A percentile compares a stretch with the other conserved stretches of the same genome.
Conservation (phyloP, 2,888 invertebrate genomes). For the Sericinus montela region DNA sequence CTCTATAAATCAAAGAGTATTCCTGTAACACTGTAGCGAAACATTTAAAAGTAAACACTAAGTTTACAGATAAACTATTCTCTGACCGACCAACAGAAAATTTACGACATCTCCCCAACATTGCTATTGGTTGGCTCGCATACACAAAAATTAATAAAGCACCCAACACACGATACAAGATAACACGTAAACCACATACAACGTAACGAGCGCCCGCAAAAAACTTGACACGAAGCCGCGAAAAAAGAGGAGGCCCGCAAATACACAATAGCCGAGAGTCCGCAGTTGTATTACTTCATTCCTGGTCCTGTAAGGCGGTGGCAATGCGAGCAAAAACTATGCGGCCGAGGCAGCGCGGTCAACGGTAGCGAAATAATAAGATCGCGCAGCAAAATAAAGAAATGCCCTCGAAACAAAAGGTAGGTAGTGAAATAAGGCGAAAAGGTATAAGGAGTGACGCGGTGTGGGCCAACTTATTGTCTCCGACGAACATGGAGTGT, state of each 20-base stretch:
- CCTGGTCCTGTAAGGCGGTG: slow-evolving; percentile 46
- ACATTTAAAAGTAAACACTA: no score
- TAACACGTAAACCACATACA: slow-evolving; percentile 55
- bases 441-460: slow-evolving; percentile 75
- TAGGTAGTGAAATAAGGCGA: slow-evolving; percentile 74
- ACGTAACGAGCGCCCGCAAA: slow-evolving; percentile 42
- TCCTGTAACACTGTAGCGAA: no score
- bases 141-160: slow-evolving; percentile 16
- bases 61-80: no score
- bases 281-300: slow-evolving; percentile 73
- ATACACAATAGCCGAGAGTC: slow-evolving; percentile 70
- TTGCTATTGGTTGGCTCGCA: slow-evolving; percentile 10
- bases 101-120: slow-evolving; percentile 1
- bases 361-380: slow-evolving; percentile 79
- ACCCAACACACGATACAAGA: slow-evolving; percentile 19
- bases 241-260: slow-evolving; percentile 55
- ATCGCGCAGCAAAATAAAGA: slow-evolving; percentile 78
- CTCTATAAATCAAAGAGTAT: no score
- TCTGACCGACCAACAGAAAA: background rate
- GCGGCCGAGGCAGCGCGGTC: slow-evolving; percentile 61
- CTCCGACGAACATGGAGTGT: slow-evolving; percentile 30
- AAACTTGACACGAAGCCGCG: slow-evolving; percentile 52
- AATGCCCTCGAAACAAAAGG: slow-evolving; percentile 73
- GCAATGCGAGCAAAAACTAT: slow-evolving; percentile 65
- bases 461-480: slow-evolving; percentile 73